Evolutionary conservation across 64 coral and sea anemone species (phyloP), one percentile per base, ranked within the genome.

Genomic region (Orbicella faveolata): DNA sequence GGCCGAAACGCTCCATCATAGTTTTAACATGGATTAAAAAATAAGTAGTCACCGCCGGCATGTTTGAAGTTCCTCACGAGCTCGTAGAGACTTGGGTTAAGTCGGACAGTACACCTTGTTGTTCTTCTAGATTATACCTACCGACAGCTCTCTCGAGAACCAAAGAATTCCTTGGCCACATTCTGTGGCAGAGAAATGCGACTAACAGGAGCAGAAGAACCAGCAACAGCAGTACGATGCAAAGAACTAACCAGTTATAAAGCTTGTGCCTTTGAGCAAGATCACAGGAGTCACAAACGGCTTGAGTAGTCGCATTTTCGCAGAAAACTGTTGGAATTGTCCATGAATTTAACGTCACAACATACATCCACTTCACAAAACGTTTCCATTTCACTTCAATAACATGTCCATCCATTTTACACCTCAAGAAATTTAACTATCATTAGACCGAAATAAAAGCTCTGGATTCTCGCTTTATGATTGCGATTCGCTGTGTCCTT

Each of bases 221-320:
- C 8, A 85, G 36, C n/a, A 85, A 44, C 10, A 85, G 13, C 23
- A 85, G 52, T 2, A 85, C 82, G 26, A 85, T 72, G 23, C 82
- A 14, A 16, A 85, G 82, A 72, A 85, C 82, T 12, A 85, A 48
- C 82, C 82, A 85, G 39, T 85, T 85, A 6, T 85, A 85, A 48
- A 85, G 35, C 82, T 85, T 52, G 65, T 85, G 63, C 25, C 30
- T 70, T 30, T 85, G 64, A 30, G 65, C 39, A 9, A 85, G 63
- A 52, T 73, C 63, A 73, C 82, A 85, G 1, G 82, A 69, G 15
- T 70, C 23, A 66, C 82, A 85, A 1, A 39, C 20, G 4, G 21
- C 65, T 23, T 85, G 21, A 2, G 67, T 20, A 6, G 82, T 72
- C 9, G 37, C 9, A 52, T 85, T 72, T 53, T n/a, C 39, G 65